Base-by-base conservation (phyloP, 2,797 vertebrate species). In the Carduelis carduelis region DNA sequence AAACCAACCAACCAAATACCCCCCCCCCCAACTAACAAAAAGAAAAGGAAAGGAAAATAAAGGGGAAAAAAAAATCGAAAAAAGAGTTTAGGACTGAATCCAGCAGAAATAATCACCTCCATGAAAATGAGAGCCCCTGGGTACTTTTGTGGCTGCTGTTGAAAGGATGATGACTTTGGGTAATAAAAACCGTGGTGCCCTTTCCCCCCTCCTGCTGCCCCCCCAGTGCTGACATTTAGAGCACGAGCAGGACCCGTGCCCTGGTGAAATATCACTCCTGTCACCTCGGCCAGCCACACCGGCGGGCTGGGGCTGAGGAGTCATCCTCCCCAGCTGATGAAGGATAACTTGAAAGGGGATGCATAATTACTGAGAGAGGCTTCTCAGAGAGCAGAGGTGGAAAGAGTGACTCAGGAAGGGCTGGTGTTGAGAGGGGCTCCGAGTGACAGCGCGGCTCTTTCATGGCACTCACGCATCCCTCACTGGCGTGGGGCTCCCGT, bases 71-170 rank as follows among this genome's bases (percentile, higher is more conserved):
- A 18, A n/a, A 10, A 8, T 6, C 1, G 1, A 11, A 44, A 64
- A 27, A 66, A 10, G 16, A 9, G 4, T 37, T 28, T 74, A 52
- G 71, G 78, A 24, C 49, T 30, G 65, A 87, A 83, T 87, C 39
- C 57, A 87, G 34, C 43, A 80, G 82, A 93, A 92, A 93, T 83
- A 75, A 91, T 93, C 69, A 81, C 46, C 53, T 87, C 50, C 9
- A 26, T 55, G 79, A 37, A 80, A 94, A 89, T 3, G 43, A 89
- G 76, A 89, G 39, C 84, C 43, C 27, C 23, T 4, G 2, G 76
- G 71, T 74, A 20, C 49, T 41, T 41, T 52, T 92, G 56, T 85
- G 74, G n/a, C 35, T 83, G 47, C 28, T 86, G 69, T 32, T 86
- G 72, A 78, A 95, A 83, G 57, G 69, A 37, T 86, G 84, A 87